Evolutionary conservation across 2,888 invertebrate genomes (phyloP).

Genomic region (Leptopilina myrica): DNA sequence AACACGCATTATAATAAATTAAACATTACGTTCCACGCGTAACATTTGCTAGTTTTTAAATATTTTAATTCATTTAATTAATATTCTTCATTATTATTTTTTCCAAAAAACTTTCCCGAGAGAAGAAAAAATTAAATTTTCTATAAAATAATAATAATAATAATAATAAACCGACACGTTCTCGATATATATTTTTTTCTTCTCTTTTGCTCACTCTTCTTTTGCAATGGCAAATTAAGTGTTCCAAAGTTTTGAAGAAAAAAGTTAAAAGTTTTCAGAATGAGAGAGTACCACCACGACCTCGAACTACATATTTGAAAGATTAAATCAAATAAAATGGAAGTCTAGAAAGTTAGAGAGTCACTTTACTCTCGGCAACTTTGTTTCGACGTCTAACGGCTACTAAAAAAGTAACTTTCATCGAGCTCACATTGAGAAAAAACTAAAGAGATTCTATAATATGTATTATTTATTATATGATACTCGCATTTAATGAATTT

Average conservation of each 20-base stretch:
- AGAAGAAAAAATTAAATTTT: too few species aligned
- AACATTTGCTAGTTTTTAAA: too few species aligned
- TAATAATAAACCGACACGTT: too few species aligned
- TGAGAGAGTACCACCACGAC: conserved; percentile 18
- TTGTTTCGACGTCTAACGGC: conserved; percentile 25
- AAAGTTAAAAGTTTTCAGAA: conserved; percentile 6
- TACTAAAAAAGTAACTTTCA: conserved; percentile 18
- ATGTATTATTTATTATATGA: neutral
- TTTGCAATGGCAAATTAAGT: neutral
- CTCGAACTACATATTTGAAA: conserved; percentile 29
- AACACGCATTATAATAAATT: too few species aligned
- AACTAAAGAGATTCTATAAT: neutral
- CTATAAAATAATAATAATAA: too few species aligned
- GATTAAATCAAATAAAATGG: conserved; percentile 32
- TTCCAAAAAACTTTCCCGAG: too few species aligned
- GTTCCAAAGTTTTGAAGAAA: neutral
- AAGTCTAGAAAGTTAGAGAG: conserved; percentile 31
- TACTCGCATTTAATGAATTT: too few species aligned
- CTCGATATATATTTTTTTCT: neutral
- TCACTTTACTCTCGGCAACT: conserved; percentile 24
- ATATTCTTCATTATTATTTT: too few species aligned
- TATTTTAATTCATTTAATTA: too few species aligned
- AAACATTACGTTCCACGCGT: too few species aligned
- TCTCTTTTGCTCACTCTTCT: neutral
- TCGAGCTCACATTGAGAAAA: neutral